phyloP scores from a whole-genome alignment of 2,888 invertebrate genomes.

The Pinctada fucata region DNA sequence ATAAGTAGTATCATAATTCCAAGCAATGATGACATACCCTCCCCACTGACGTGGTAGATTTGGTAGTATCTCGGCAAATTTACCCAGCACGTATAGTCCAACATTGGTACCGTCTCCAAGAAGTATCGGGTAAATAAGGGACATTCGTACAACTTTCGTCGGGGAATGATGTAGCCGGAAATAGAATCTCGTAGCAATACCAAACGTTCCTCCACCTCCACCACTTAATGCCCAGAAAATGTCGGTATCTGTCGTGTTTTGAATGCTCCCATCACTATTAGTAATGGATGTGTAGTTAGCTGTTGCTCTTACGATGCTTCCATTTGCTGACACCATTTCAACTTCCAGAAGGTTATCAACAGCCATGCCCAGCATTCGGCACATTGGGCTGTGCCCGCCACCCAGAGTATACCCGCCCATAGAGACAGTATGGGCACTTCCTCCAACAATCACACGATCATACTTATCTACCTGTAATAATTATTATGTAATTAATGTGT shows the following conservation, averaged over 20 bases:
- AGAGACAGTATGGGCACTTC: constrained; percentile 36
- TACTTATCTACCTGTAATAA: constrained; percentile 25
- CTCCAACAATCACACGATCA: constrained; percentile 31
- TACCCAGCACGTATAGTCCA: constrained; percentile 17
- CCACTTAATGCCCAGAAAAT: constrained; percentile 50
- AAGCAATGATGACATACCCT: constrained; percentile 36
- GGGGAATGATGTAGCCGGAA: constrained; percentile 42
- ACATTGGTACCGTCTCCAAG: background rate
- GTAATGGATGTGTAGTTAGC: constrained; percentile 2
- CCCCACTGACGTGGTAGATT: constrained; percentile 39
- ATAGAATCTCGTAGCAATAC: constrained; percentile 38
- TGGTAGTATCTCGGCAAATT: constrained; percentile 18
- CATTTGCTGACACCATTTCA: constrained; percentile 35
- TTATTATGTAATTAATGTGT: too few relatives aligned
- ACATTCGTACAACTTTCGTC: constrained; percentile 23
- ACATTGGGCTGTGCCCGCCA: constrained; percentile 56
- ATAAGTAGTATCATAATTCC: too few relatives aligned
- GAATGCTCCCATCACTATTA: constrained; percentile 9
- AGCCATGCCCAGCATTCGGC: constrained; percentile 55
- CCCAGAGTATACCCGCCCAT: constrained; percentile 38
- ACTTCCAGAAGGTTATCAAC: constrained; percentile 59
- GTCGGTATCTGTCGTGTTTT: constrained; percentile 21
- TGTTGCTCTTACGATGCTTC: constrained; percentile 27
- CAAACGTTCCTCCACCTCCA: constrained; percentile 49
- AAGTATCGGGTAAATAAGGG: constrained; percentile 12